These are phyloP conservation scores for Arenicola marina DNA, from an alignment of 2,888 invertebrate species.

Conservation along the genomic window DNA sequence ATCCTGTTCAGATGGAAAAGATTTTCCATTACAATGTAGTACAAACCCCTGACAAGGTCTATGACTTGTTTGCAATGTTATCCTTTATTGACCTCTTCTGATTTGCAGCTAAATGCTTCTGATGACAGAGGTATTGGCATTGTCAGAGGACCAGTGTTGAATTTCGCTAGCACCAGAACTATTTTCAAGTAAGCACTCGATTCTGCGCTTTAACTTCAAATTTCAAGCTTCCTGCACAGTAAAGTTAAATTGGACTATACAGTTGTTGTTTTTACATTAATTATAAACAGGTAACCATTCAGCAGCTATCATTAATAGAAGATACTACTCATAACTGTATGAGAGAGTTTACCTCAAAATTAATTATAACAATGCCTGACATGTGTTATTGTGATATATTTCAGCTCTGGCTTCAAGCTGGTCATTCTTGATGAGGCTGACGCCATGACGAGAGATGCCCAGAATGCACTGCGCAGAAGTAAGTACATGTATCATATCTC, in stretches of 20 bases:
- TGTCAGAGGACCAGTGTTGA: slow-evolving; percentile 89
- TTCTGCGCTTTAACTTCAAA: no score
- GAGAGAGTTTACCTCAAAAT: background rate
- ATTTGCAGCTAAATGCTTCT: slow-evolving; percentile 88
- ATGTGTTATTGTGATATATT: background rate
- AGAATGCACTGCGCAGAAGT: slow-evolving; percentile 75
- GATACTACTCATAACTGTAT: background rate
- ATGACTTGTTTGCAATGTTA: no score
- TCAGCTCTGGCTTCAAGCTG: slow-evolving; percentile 81
- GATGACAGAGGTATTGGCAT: slow-evolving; percentile 97
- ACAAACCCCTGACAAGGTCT: no score
- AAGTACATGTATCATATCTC: no score
- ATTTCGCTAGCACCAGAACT: slow-evolving; percentile 94
- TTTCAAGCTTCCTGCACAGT: no score
- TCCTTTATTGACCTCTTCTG: no score
- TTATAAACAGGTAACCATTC: no score
- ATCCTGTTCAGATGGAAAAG: no score
- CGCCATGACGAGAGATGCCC: slow-evolving; percentile 99
- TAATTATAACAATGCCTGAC: background rate
- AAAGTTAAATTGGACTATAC: no score
- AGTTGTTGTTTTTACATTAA: no score
- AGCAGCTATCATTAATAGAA: background rate
- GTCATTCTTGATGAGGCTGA: slow-evolving; percentile 98
- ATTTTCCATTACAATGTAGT: no score
- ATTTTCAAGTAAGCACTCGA: slow-evolving; percentile 73